Evolutionary conservation across 2,888 invertebrate genomes (phyloP), one percentile per base, ranked within the genome.

Genomic region (Thymelicus lineola): DNA sequence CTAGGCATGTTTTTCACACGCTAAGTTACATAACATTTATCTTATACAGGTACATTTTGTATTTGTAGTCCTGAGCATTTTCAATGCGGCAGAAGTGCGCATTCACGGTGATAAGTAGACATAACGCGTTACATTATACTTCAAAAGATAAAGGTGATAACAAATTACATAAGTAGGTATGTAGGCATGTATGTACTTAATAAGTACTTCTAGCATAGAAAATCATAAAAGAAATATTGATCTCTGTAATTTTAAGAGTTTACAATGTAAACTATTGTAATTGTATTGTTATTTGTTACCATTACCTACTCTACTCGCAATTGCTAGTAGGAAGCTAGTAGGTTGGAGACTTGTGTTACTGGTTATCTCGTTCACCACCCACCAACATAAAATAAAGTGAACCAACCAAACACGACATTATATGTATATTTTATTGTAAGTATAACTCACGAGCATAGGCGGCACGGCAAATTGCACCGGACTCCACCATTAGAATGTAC

Each of bases 401-500:
- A 50, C 2, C 50, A 17, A 50, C 15, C 50, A 14, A 50, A 14
- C 28, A 28, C 28, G 28, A 14, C 14, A 46, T 50, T 50, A 55
- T 55, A 55, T n/a, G n/a, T n/a, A n/a, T n/a, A n/a, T n/a, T 28
- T 55, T 28, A 42, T 42, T 42, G 42, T 20, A 14, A 50, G 15
- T 55, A 14, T 55, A 58, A 4, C 58, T 15, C 9, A 55, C 55
- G 14, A 55, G 35, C 55, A 14, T 1, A 28, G 14, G 28, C 28
- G 28, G 55, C 5, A 35, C 10, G 35, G 55, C 28, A 55, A 28
- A 55, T 55, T 28, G 55, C 38, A 5, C 1, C 35, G 35, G 36
- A 14, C 57, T n/a, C 57, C n/a, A 20, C 66, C 66, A 61, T 61
- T 53, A 61, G 60, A 67, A 60, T 53, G 60, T 67, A 20, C 15